A percentile compares a stretch with the other conserved stretches of the same genome.
These are phyloP conservation scores for Garrulus glandarius DNA, from an alignment of 2,797 vertebrate species.

Conservation along the genomic window DNA sequence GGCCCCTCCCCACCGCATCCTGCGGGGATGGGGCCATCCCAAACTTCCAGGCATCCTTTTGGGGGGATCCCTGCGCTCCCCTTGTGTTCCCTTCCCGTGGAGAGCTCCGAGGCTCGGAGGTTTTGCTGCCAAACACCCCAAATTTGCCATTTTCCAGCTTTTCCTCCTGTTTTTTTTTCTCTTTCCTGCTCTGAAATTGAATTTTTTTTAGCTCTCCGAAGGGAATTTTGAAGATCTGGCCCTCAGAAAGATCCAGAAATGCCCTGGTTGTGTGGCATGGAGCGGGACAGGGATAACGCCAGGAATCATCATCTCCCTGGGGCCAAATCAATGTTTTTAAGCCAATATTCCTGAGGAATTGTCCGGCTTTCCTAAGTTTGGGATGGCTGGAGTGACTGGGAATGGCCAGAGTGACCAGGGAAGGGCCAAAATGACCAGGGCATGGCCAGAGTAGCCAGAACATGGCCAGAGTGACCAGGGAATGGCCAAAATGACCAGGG, in stretches of 20 bases:
- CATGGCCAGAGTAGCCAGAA: too few species aligned
- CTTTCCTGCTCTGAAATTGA: not conserved
- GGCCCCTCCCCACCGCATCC: not conserved
- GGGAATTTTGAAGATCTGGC: not conserved
- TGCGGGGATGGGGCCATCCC: not conserved
- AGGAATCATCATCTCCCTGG: not conserved
- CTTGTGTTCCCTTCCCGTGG: not conserved
- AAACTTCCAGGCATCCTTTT: accelerated
- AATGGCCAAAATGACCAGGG: too few species aligned
- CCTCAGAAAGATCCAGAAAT: not conserved
- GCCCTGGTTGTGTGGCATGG: not conserved
- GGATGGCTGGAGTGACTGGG: not conserved
- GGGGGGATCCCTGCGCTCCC: too few species aligned
- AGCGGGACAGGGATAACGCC: not conserved
- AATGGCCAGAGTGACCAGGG: too few species aligned
- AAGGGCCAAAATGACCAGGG: too few species aligned
- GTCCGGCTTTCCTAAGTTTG: not conserved
- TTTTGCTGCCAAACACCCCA: not conserved
- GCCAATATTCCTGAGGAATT: not conserved
- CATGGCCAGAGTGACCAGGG: not conserved
- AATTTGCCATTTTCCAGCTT: not conserved
- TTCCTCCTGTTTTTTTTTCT: not conserved
- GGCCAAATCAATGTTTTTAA: not conserved
- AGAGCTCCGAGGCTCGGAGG: accelerated
- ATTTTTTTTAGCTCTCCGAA: not conserved